Conservation (phyloP, 2,888 invertebrate genomes). For the Philonicus albiceps region DNA sequence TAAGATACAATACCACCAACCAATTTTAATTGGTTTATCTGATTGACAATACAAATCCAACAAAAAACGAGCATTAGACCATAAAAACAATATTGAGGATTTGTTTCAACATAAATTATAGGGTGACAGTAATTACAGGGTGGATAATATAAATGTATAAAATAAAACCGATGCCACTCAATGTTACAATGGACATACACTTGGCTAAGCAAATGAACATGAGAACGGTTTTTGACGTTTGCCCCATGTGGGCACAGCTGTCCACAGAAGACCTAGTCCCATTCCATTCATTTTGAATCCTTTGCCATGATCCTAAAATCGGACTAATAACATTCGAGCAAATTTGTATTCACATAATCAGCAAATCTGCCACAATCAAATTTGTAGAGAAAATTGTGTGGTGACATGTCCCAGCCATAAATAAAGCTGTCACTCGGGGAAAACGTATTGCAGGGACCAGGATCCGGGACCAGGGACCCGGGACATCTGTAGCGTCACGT, state of each 20-base stretch:
- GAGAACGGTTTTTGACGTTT: not conserved
- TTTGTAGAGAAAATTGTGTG: not conserved
- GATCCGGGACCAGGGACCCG: not conserved
- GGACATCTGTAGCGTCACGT: not conserved
- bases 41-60: not conserved
- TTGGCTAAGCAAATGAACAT: not conserved
- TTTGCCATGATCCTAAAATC: not conserved
- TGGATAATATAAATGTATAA: not conserved
- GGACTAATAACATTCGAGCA: not conserved
- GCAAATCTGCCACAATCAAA: not conserved
- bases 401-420: not conserved
- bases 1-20: not conserved
- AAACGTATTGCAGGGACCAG: not conserved
- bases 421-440: not conserved
- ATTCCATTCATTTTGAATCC: not conserved
- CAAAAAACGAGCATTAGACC: not conserved
- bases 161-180: not conserved
- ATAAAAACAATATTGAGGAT: not conserved
- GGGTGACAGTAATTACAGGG: not conserved
- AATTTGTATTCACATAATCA: not conserved
- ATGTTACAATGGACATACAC: not conserved
- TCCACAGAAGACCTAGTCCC: not conserved
- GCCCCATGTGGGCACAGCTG: not conserved
- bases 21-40: not conserved
- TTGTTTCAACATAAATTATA: not conserved